A percentile compares a stretch with the other conserved stretches of the same genome.
phyloP scores from a whole-genome alignment of 2,888 invertebrate genomes.

The Dynastes maya region DNA sequence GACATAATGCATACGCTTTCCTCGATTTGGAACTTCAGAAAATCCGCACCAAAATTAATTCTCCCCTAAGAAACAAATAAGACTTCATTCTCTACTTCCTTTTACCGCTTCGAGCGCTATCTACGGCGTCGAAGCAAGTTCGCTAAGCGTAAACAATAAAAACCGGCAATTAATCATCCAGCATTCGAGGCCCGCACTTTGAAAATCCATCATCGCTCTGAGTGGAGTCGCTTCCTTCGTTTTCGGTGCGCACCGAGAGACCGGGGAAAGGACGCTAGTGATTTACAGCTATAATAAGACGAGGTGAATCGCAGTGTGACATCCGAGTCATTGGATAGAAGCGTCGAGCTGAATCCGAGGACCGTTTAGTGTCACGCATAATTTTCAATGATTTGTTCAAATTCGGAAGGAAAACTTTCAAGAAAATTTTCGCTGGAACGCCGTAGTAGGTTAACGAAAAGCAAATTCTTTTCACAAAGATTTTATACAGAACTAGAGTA shows the following conservation, averaged over 20 bases:
- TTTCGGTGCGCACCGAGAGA: not conserved
- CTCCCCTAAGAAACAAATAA: conserved; percentile 12
- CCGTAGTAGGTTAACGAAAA: not conserved
- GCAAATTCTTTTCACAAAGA: not conserved
- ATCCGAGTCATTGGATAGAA: conserved; percentile 22
- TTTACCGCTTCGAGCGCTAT: not conserved
- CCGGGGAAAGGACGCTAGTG: conserved; percentile 32
- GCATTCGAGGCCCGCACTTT: conserved; percentile 23
- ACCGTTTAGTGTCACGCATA: conserved; percentile 34
- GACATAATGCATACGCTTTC: not conserved
- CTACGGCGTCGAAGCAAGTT: not conserved
- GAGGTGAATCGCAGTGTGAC: conserved; percentile 38
- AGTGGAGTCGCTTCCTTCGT: conserved; percentile 4
- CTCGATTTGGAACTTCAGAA: not conserved
- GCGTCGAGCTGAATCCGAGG: not conserved
- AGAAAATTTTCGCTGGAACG: not conserved
- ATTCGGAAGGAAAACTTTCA: conserved; percentile 5
- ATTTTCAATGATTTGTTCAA: conserved; percentile 35
- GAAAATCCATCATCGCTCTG: conserved; percentile 25
- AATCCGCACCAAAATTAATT: conserved; percentile 22
- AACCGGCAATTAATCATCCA: conserved; percentile 14
- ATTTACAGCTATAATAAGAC: conserved; percentile 45
- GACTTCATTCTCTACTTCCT: conserved; percentile 9
- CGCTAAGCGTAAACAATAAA: conserved; percentile 28
- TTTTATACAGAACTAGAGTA: not conserved